Evolutionary conservation across 2,888 invertebrate species (phyloP).

Genomic region (Brachyptera risi): DNA sequence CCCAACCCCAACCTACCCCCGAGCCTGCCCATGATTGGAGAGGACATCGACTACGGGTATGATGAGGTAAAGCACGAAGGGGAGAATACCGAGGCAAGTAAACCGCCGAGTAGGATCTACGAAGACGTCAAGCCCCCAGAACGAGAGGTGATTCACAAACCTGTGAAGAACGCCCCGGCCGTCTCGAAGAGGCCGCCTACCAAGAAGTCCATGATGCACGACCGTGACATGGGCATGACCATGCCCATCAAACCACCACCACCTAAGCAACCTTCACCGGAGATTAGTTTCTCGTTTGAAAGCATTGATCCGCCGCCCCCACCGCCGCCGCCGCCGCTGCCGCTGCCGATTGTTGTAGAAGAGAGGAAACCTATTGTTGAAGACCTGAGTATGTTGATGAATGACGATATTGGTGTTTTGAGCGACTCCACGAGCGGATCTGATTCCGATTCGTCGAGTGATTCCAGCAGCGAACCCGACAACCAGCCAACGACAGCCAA

Average conservation of each 20-base stretch:
- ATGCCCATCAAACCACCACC: not conserved
- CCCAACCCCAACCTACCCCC: too few species aligned
- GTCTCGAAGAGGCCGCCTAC: not conserved
- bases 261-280: not conserved
- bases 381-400: conserved; percentile 51
- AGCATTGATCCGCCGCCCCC: not conserved
- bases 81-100: too few species aligned
- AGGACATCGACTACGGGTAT: conserved; percentile 45
- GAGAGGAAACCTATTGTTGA: conserved; percentile 36
- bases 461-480: conserved; percentile 47
- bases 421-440: conserved; percentile 44
- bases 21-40: conserved; percentile 67
- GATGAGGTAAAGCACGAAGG: conserved; percentile 32
- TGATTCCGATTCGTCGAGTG: conserved; percentile 44
- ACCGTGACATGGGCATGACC: not conserved
- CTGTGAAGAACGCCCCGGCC: not conserved
- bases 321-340: not conserved
- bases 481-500: not conserved
- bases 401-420: too few species aligned
- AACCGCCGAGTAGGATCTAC: too few species aligned
- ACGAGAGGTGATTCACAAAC: not conserved
- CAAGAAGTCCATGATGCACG: too few species aligned
- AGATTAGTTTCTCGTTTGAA: conserved; percentile 9
- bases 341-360: not conserved
- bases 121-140: too few species aligned